A percentile compares a stretch with the other conserved stretches of the same genome.
Evolutionary conservation across 1,140 invertebrate genomes (phyloP).

Genomic region (Aphelenchoides besseyi): DNA sequence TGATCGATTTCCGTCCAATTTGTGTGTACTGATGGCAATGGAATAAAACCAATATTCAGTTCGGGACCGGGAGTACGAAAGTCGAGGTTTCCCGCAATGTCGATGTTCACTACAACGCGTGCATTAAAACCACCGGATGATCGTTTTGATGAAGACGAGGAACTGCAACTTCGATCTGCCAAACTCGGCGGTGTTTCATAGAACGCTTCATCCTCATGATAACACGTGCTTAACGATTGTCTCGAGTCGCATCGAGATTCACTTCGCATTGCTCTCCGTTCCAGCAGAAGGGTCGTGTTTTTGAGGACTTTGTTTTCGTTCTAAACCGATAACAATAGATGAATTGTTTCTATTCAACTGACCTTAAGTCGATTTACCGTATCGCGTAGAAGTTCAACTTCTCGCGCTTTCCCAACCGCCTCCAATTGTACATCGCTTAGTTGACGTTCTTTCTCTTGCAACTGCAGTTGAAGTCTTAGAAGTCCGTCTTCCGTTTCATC

Average conservation of each 20-base stretch:
- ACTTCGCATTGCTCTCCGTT: conserved; percentile 34
- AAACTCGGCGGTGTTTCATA: conserved; percentile 14
- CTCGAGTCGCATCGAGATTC: conserved; percentile 43
- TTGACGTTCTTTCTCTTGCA: conserved; percentile 90
- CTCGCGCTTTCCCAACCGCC: conserved; percentile 89
- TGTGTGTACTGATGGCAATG: conserved; percentile 33
- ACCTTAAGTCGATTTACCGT: conserved; percentile 93
- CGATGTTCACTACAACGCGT: conserved; percentile 36
- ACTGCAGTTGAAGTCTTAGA: conserved; percentile 21
- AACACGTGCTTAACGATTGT: conserved; percentile 43
- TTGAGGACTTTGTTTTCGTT: conserved; percentile 53
- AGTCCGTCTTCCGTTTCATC: conserved; percentile 17
- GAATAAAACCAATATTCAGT: conserved; percentile 73
- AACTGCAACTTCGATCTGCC: conserved; percentile 27
- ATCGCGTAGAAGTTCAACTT: conserved; percentile 90
- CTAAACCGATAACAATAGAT: conserved; percentile 28
- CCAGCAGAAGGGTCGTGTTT: conserved; percentile 42
- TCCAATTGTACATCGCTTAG: conserved; percentile 91
- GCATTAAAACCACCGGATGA: conserved; percentile 32
- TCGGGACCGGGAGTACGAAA: conserved; percentile 38
- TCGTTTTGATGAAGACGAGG: conserved; percentile 32
- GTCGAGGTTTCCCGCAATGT: conserved; percentile 41
- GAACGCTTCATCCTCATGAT: conserved; percentile 32
- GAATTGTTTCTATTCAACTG: conserved; percentile 38
- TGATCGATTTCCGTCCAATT: conserved; percentile 86